Base-by-base conservation (phyloP, 2,888 invertebrate species). In the Teinopalpus imperialis region DNA sequence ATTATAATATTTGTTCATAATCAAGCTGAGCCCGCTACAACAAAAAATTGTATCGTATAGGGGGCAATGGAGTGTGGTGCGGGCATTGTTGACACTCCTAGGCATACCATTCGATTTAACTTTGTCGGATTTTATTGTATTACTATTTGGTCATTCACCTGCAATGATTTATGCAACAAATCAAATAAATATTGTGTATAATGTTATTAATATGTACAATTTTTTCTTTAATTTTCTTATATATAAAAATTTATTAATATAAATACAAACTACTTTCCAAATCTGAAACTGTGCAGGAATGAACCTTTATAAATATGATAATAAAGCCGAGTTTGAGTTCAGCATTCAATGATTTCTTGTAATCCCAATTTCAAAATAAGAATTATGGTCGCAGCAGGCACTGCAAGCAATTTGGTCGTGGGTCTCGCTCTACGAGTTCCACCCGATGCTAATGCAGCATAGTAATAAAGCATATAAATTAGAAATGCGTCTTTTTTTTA, bases 31-130 rank as follows among this genome's bases (percentile, higher is more conserved):
- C 48, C 47, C 52, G 47, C 40, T 54, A 50, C 51, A 54, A 80
- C 77, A 77, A 83, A 78, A 79, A 69, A 64, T 61, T 61, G 57
- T 65, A 62, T 47, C 35, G 68, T 69, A 74, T 41, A 36, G 71
- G 80, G 77, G 79, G 73, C 74, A 74, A 71, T 77, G 78, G 79
- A 77, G 76, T 75, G 77, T n/a, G n/a, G n/a, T 74, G 72, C 53
- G 58, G 57, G 66, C 71, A 74, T 79, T 86, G 83, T 86, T 85
- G 82, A 82, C 77, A 79, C 74, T 68, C 50, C 48, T 54, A 53
- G 44, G 63, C 63, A 73, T 63, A 74, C 75, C 74, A 68, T 34
- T 30, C 37, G 21, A 51, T 51, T 16, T 6, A n/a, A 49, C 23
- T 43, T 30, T 36, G 39, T 45, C 13, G 55, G 54, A 54, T 20